phyloP scores from a whole-genome alignment of 1,140 invertebrate species.

The Drosophila arizonae region DNA sequence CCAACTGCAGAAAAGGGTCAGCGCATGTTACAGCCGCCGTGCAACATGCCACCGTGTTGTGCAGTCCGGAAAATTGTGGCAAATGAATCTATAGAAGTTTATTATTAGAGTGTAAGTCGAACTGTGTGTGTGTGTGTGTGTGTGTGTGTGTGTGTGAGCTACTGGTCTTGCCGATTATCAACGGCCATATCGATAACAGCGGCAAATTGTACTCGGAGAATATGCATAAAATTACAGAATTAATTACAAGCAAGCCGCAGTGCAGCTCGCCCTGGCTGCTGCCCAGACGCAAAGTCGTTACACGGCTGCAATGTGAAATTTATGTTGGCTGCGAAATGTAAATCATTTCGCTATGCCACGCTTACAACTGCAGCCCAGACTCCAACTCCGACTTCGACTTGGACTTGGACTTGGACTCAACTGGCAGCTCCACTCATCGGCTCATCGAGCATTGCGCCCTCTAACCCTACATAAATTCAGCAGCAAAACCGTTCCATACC shows the following conservation, averaged over 20 bases:
- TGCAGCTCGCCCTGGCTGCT: conserved; percentile 32
- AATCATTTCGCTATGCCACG: conserved; percentile 79
- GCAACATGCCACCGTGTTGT: conserved; percentile 66
- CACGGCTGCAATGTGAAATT: conserved; percentile 54
- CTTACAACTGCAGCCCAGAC: conserved; percentile 55
- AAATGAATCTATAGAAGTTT: conserved; percentile 59
- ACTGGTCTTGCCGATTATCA: conserved; percentile 60
- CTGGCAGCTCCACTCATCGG: conserved; percentile 52
- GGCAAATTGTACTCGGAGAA: conserved; percentile 37
- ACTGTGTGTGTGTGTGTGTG: conserved; percentile 1
- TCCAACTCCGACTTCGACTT: conserved; percentile 1
- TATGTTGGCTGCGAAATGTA: conserved; percentile 76
- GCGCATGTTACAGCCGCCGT: conserved; percentile 44
- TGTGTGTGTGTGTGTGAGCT: conserved; percentile 32
- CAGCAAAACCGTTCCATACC: conserved; percentile 34
- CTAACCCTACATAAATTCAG: conserved; percentile 81
- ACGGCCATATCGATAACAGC: conserved; percentile 53
- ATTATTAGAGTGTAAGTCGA: conserved; percentile 48
- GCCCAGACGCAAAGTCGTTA: conserved; percentile 55
- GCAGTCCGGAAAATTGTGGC: conserved; percentile 45
- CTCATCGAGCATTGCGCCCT: conserved; percentile 74
- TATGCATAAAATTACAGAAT: conserved; percentile 59
- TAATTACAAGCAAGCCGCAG: conserved; percentile 38
- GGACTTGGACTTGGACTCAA: conserved; percentile 15
- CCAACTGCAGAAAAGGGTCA: conserved; percentile 59